A percentile compares a stretch with the other conserved stretches of the same genome.
Evolutionary conservation across 2,113 vertebrate genomes (phyloP).

Genomic region (Columba livia): DNA sequence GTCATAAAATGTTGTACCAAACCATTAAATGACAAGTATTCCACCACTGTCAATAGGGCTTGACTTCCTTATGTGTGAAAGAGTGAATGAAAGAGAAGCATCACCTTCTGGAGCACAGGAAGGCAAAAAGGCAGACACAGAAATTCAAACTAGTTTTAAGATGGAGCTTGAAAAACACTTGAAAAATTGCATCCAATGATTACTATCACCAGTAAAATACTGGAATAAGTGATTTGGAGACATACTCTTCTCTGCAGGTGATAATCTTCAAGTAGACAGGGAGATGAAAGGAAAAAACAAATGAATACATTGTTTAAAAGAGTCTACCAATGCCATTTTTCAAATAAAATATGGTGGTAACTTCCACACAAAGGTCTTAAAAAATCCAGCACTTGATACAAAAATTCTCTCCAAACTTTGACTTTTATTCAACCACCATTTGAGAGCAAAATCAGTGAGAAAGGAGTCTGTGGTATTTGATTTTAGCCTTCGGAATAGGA

Average conservation of each 20-base stretch:
- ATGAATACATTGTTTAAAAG: neutral
- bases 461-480: neutral
- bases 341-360: neutral
- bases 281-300: neutral
- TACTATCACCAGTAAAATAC: neutral
- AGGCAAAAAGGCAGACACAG: neutral
- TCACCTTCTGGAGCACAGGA: neutral
- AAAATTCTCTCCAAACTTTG: neutral
- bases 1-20: slow-evolving; percentile 9
- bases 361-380: neutral
- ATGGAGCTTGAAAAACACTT: neutral
- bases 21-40: slow-evolving; percentile 6
- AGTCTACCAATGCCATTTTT: neutral
- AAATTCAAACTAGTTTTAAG: neutral
- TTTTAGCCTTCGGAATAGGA: neutral
- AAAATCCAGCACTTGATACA: neutral
- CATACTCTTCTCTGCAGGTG: neutral
- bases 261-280: neutral
- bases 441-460: neutral
- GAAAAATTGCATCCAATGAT: neutral
- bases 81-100: neutral
- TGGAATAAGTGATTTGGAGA: neutral
- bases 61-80: neutral
- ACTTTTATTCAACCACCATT: neutral
- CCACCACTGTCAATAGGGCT: neutral